Percentiles rank a stretch among this genome's conserved stretches.
Evolutionary conservation across 2,888 invertebrate species (phyloP).

Genomic region (Diaperis boleti): DNA sequence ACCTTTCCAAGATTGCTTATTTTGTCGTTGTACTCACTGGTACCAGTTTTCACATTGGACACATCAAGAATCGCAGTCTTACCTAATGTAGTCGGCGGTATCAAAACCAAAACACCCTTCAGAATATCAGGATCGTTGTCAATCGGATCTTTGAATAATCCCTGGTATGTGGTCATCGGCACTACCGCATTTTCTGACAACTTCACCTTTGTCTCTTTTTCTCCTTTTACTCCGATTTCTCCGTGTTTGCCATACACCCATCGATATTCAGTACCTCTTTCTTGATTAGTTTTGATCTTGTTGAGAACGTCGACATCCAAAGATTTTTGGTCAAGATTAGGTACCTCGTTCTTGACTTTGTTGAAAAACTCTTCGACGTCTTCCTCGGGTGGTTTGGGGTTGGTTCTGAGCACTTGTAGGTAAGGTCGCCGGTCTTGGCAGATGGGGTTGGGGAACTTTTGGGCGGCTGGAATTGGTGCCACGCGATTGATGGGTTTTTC

Average conservation of each 20-base stretch:
- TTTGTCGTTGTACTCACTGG: background rate
- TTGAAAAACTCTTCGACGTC: background rate
- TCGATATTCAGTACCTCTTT: constrained; percentile 1
- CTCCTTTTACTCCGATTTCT: background rate
- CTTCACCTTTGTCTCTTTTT: background rate
- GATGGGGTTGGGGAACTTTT: constrained; percentile 2
- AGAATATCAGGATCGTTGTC: background rate
- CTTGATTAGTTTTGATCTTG: background rate
- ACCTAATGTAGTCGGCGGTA: background rate
- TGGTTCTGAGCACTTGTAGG: background rate
- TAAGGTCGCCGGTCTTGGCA: too few species aligned
- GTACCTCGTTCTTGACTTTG: background rate
- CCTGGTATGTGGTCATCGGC: background rate
- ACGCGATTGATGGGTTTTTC: constrained; percentile 5
- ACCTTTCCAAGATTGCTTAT: background rate
- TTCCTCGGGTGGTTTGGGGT: background rate
- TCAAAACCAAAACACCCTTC: background rate
- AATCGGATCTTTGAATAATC: background rate
- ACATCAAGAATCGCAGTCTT: background rate
- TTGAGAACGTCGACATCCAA: background rate
- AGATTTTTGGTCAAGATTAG: background rate
- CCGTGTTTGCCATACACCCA: constrained; percentile 6
- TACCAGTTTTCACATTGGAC: background rate
- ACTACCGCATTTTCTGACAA: background rate
- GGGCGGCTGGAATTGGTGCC: background rate